Percentiles rank a stretch among this genome's conserved stretches.
Evolutionary conservation across 2,888 invertebrate species (phyloP).

Genomic region (Epirrhoe alternata): DNA sequence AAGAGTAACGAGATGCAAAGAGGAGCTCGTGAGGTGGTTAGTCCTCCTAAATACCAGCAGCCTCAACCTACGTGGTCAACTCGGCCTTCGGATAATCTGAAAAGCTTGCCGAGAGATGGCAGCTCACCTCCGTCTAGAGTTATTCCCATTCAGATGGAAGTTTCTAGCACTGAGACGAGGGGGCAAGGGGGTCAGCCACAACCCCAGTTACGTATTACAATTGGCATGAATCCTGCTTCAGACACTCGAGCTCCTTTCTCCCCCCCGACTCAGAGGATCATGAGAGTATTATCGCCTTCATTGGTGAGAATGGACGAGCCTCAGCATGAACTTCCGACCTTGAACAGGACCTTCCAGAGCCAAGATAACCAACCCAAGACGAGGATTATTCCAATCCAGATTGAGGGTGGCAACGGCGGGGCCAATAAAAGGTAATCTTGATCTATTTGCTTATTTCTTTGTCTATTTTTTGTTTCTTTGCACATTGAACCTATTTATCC

Average conservation of each 20-base stretch:
- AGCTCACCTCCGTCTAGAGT: conserved; percentile 77
- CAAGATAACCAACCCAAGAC: conserved; percentile 77
- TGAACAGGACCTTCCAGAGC: conserved; percentile 67
- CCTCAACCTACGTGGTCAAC: conserved; percentile 79
- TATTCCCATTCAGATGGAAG: conserved; percentile 89
- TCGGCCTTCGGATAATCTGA: conserved; percentile 76
- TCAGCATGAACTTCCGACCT: conserved; percentile 70
- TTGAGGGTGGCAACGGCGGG: conserved; percentile 79
- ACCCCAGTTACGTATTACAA: conserved; percentile 77
- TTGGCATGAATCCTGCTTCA: conserved; percentile 73
- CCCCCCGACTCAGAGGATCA: conserved; percentile 81
- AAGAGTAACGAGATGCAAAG: conserved; percentile 77
- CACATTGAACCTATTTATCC: not conserved
- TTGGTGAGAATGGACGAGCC: conserved; percentile 79
- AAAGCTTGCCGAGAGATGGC: conserved; percentile 72
- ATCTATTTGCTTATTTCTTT: not conserved
- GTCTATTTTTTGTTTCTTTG: conserved; percentile 1
- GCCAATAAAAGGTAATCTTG: conserved; percentile 71
- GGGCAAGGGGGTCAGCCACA: conserved; percentile 62
- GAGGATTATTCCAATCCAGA: conserved; percentile 86
- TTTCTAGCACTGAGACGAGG: conserved; percentile 66
- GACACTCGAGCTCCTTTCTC: conserved; percentile 64
- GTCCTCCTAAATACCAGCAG: conserved; percentile 77
- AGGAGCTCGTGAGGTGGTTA: conserved; percentile 70
- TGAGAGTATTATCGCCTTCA: conserved; percentile 81